Evolutionary conservation across 1,140 invertebrate genomes (phyloP).

Genomic region (Drosophila nigrodunni): DNA sequence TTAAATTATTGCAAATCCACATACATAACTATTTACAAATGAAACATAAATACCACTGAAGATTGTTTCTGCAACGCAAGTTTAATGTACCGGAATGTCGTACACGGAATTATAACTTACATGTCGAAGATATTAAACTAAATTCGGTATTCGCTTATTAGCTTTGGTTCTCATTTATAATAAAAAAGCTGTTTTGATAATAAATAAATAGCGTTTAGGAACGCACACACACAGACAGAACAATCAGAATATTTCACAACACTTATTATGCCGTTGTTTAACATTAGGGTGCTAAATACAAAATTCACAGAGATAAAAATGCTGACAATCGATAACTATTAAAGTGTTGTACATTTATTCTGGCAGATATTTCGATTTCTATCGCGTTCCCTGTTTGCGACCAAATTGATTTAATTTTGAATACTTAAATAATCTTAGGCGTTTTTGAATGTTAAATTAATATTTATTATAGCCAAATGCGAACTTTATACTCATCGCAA

Average conservation of each 20-base stretch:
- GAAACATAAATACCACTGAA: slow-evolving; percentile 21
- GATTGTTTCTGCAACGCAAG: neutral
- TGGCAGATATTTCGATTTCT: neutral
- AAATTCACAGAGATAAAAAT: slow-evolving; percentile 50
- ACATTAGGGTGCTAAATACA: slow-evolving; percentile 36
- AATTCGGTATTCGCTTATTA: slow-evolving; percentile 17
- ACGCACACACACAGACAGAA: too few relatives aligned
- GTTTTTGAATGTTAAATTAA: neutral
- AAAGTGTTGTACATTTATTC: neutral
- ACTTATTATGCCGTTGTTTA: too few relatives aligned
- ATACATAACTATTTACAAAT: slow-evolving; percentile 13
- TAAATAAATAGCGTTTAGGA: slow-evolving; percentile 47
- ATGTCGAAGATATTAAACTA: slow-evolving; percentile 33
- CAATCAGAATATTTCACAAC: too few relatives aligned
- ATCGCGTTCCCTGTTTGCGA: neutral
- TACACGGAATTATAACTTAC: slow-evolving; percentile 24
- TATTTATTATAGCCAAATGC: neutral
- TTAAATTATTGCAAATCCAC: slow-evolving; percentile 23
- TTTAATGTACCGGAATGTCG: neutral
- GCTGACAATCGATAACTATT: slow-evolving; percentile 34
- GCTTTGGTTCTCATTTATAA: slow-evolving; percentile 24
- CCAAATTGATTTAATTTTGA: neutral
- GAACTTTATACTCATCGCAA: too few relatives aligned
- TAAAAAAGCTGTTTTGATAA: slow-evolving; percentile 54
- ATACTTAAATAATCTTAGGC: neutral